Evolutionary conservation across 2,888 invertebrate genomes (phyloP), one percentile per base, ranked within the genome.

Genomic region (Drosophila birchii): DNA sequence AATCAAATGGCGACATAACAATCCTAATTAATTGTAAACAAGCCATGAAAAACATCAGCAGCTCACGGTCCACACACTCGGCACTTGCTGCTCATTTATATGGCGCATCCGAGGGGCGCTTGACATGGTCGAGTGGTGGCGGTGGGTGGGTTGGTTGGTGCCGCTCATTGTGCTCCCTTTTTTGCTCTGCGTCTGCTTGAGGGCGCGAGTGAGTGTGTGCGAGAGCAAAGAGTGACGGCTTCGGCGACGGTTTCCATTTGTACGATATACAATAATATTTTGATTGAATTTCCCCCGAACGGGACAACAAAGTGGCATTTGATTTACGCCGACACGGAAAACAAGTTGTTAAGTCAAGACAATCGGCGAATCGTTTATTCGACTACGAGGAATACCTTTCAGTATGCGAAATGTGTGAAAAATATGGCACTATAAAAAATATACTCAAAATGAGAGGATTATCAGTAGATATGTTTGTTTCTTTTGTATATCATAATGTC

Each of bases 11-110:
- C 75, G 75, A 74, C 67, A 88, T 70, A 86, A 77, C 71, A 75
- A 68, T 70, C 75, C 69, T 70, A 86, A 84, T 84, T 88, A 84
- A 84, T 71, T 83, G 81, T 84, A 88, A 88, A 80, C 84, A 84
- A 84, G 78, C 75, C 58, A 80, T 86, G 78, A 72, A 80, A 75
- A 75, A 60, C 62, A 67, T 57, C 71, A 76, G 55, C 39, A 76
- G 55, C 43, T 49, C 58, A 38, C 36, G 36, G 57, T 47, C 47
- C 63, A 61, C 63, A 63, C 64, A 63, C 64, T 20, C 32, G 26
- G 39, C 67, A 67, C 49, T 63, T 63, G 36, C 62, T 54, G 59
- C 47, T 58, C 56, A 77, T 78, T 77, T 80, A 47, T 66, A 66
- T 44, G 67, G 75, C 54, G 45, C 56, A 39, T 26, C 23, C 57